Conservation (phyloP, 1,140 invertebrate species). For the Oryzaephilus surinamensis region DNA sequence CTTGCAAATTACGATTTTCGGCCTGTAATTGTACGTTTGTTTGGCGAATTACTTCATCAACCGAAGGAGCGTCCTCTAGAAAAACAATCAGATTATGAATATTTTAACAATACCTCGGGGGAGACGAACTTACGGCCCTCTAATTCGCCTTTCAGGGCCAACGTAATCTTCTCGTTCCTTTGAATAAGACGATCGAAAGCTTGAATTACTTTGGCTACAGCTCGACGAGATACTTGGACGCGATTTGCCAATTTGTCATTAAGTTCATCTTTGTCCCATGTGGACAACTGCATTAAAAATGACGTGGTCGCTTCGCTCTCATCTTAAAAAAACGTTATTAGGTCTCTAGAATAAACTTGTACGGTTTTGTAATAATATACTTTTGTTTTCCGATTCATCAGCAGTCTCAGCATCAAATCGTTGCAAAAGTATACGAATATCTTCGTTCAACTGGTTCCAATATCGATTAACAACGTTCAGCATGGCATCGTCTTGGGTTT, state of each 20-base stretch:
- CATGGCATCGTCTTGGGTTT: constrained; percentile 96
- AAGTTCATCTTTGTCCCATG: constrained; percentile 95
- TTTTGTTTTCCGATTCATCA: constrained; percentile 91
- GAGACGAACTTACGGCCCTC: constrained; percentile 44
- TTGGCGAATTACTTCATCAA: constrained; percentile 73
- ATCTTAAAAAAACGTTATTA: constrained; percentile 48
- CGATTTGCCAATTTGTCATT: constrained; percentile 92
- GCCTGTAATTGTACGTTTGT: constrained; percentile 77
- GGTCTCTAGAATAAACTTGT: neutral
- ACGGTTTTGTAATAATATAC: constrained; percentile 36
- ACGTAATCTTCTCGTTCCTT: constrained; percentile 84
- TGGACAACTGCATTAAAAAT: constrained; percentile 91
- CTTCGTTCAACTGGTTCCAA: constrained; percentile 97
- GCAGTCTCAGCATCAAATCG: constrained; percentile 95
- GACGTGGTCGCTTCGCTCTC: constrained; percentile 95
- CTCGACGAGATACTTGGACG: constrained; percentile 84
- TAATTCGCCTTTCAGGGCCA: constrained; percentile 74
- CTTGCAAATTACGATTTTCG: constrained; percentile 85
- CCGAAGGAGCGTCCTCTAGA: constrained; percentile 51
- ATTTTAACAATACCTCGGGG: neutral
- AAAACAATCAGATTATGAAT: constrained; percentile 10
- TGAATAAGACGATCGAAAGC: constrained; percentile 92
- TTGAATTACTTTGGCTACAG: constrained; percentile 91
- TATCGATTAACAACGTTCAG: constrained; percentile 96
- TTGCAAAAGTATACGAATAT: constrained; percentile 86